Percentiles rank a stretch among this genome's conserved stretches.
These are phyloP conservation scores for Coranthus polyacanthus DNA, from an alignment of 2,797 vertebrate species.

Conservation along the genomic window DNA sequence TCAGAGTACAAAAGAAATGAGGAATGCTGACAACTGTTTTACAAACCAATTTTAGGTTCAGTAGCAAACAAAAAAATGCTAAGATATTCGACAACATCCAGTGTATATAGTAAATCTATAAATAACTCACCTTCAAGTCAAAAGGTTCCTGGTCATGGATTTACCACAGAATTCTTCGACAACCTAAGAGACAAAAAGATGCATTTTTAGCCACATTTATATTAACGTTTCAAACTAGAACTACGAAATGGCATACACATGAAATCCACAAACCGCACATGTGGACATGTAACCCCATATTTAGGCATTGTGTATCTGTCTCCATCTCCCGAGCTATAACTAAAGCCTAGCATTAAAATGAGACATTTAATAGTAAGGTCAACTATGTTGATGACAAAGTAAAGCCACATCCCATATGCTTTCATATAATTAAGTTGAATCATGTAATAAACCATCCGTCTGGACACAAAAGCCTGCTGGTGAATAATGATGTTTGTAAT, in stretches of 20 bases:
- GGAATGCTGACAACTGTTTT: background rate
- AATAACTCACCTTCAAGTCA: constrained; percentile 65
- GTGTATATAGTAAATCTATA: background rate
- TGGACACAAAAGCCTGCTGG: background rate
- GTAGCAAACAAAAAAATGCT: constrained; percentile 13
- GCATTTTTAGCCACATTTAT: constrained; percentile 4
- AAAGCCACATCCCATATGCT: background rate
- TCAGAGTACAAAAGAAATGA: constrained; percentile 2
- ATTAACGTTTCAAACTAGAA: background rate
- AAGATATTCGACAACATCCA: background rate
- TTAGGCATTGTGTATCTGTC: constrained; percentile 10
- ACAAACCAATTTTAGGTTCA: constrained; percentile 6
- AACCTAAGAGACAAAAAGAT: constrained; percentile 45
- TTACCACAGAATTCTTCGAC: constrained; percentile 43
- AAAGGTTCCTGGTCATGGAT: constrained; percentile 58
- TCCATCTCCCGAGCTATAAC: constrained; percentile 20
- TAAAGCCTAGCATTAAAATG: background rate
- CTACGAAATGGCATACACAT: background rate
- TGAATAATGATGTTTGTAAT: background rate
- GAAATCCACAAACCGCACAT: background rate
- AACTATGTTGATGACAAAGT: constrained; percentile 17
- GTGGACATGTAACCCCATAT: constrained; percentile 16
- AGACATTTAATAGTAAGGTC: constrained; percentile 9
- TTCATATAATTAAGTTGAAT: background rate
- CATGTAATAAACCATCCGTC: background rate